Evolutionary conservation across 2,113 vertebrate species (phyloP).

Genomic region (Mesocricetus auratus): DNA sequence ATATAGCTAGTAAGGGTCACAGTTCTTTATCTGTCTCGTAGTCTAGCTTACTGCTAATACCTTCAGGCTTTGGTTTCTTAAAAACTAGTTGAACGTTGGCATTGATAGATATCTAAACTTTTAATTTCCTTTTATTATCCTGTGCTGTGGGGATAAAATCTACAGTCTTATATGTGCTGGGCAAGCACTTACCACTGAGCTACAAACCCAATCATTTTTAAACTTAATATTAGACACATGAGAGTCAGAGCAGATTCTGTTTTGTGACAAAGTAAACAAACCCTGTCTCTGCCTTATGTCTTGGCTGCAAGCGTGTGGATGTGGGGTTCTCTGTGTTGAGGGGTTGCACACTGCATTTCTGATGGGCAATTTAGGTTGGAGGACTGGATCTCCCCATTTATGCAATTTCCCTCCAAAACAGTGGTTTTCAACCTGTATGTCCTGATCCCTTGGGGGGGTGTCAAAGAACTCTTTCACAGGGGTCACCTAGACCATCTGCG

Average conservation of each 20-base stretch:
- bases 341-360: background rate
- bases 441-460: background rate
- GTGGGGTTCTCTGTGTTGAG: background rate
- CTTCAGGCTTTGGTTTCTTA: slow-evolving; percentile 19
- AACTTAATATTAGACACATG: background rate
- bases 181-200: background rate
- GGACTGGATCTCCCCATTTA: background rate
- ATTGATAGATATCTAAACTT: background rate
- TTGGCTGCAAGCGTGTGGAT: background rate
- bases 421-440: background rate
- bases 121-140: background rate
- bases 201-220: background rate
- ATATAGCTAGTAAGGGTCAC: background rate
- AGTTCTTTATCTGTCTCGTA: background rate
- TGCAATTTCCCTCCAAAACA: background rate
- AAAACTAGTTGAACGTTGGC: slow-evolving; percentile 13
- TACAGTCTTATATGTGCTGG: background rate
- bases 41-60: slow-evolving; percentile 40
- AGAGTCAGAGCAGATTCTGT: background rate
- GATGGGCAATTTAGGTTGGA: background rate
- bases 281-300: background rate
- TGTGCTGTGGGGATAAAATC: background rate
- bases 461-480: background rate
- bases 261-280: background rate
- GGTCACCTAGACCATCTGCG: background rate